A percentile compares a stretch with the other conserved stretches of the same genome.
These are phyloP conservation scores for Xanthia togata DNA, from an alignment of 2,888 invertebrate species.

Conservation along the genomic window DNA sequence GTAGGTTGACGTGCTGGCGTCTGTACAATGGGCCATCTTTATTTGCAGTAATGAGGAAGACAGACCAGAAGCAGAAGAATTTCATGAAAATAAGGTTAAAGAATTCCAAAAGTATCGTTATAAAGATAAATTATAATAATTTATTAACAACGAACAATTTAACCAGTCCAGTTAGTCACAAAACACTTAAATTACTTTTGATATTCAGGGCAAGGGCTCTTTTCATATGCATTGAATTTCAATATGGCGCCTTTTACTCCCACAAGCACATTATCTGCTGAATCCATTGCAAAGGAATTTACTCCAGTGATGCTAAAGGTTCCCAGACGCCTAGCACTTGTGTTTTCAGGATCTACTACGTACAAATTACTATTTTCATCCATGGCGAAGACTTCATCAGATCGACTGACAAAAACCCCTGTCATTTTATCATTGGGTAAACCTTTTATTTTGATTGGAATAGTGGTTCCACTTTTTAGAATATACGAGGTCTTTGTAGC, in stretches of 20 bases:
- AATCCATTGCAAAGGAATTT: constrained; percentile 85
- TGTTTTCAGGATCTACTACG: constrained; percentile 78
- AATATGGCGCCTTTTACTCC: constrained; percentile 82
- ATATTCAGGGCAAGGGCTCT: constrained; percentile 77
- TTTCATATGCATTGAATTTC: constrained; percentile 81
- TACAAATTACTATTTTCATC: constrained; percentile 85
- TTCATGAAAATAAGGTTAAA: not conserved
- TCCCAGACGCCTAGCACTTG: constrained; percentile 79
- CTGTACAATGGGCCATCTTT: not conserved
- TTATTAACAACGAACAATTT: constrained; percentile 21
- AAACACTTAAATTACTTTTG: constrained; percentile 71
- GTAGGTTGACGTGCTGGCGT: no score
- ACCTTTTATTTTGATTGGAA: constrained; percentile 84
- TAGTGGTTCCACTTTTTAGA: constrained; percentile 74
- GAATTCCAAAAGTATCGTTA: not conserved
- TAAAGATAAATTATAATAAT: not conserved
- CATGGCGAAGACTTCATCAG: constrained; percentile 85
- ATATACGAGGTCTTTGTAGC: constrained; percentile 85
- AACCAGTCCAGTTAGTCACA: constrained; percentile 19
- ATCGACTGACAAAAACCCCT: constrained; percentile 82
- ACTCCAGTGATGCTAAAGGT: constrained; percentile 81
- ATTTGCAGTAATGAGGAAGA: not conserved
- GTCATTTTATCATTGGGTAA: constrained; percentile 84
- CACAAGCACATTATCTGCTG: constrained; percentile 83
- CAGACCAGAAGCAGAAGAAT: not conserved